Evolutionary conservation across 2,888 invertebrate species (phyloP), one percentile per base, ranked within the genome.

Genomic region (Lasius fuliginosus): DNA sequence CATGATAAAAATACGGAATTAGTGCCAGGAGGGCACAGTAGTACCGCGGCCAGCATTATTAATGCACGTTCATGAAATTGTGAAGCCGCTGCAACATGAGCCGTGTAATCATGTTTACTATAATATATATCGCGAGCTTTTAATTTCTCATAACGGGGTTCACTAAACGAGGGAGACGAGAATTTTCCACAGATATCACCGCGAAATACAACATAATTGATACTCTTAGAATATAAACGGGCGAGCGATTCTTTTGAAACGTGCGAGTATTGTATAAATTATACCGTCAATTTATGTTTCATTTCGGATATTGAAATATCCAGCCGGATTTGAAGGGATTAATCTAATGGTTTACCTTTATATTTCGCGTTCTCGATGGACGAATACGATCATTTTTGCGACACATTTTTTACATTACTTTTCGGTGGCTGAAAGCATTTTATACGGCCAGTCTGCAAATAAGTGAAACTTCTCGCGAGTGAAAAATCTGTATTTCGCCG

Each of bases 1-100:
- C 53, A 60, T 71, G 30, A 81, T 60, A 81, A 81, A 81, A 81
- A 73, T 73, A 81, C 49, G 46, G 73, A 60, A 81, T 60, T 73
- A 73, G 53, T 60, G 60, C 73, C 79, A 49, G 73, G 33, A 36
- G 60, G 46, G 53, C n/a, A 46, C 71, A 27, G 42, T 58, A 23
- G 36, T 18, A n/a, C n/a, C 33, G n/a, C 56, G 18, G 36, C 36
- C 8, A 23, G 33, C 18, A 58, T 79, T 79, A 60, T 62, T 81
- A 71, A 73, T 73, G 73, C 79, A 60, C 12, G 73, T 46, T 36
- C 79, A 81, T 73, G 73, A 81, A 81, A 73, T 60, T 73, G 36
- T 12, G 73, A 81, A 42, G 56, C 69, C 15, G 42, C 71, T 9
- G 42, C 71, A 33, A 23, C 73, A 18, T 60, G 33, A 60, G 23